These are phyloP conservation scores for Intellagama lesueurii DNA, from an alignment of 2,797 vertebrate species.

Conservation along the genomic window DNA sequence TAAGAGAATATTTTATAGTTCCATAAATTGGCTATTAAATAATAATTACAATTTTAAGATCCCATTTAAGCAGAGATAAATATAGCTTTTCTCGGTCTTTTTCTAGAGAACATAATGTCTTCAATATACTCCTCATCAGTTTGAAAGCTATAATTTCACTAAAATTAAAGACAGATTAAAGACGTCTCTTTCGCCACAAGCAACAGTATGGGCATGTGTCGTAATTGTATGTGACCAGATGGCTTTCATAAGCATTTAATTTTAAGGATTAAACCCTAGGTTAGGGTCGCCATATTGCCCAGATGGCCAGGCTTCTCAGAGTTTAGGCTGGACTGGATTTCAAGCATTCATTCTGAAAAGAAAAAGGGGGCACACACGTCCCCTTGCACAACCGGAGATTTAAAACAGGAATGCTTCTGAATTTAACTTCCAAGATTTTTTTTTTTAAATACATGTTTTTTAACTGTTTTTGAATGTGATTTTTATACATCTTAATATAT, in stretches of 20 bases:
- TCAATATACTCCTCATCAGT: conserved; percentile 18
- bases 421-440: no score
- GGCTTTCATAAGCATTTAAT: neutral
- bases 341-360: no score
- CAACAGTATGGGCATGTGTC: neutral
- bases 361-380: no score
- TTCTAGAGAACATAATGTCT: conserved; percentile 32
- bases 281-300: no score
- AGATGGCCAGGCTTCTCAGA: no score
- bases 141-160: neutral
- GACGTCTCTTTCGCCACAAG: neutral
- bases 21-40: conserved; percentile 27
- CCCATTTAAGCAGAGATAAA: conserved; percentile 47
- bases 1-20: conserved; percentile 51
- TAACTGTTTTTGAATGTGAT: no score
- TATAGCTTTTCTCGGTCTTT: neutral
- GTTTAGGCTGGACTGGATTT: no score
- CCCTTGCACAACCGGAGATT: no score
- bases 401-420: no score
- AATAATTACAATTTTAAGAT: conserved; percentile 40
- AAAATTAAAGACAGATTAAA: neutral
- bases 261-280: no score
- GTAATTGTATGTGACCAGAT: neutral
- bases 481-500: no score
- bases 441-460: no score